Evolutionary conservation across 2,113 vertebrate species (phyloP), one percentile per base, ranked within the genome.

Genomic region (Phasianus colchicus): DNA sequence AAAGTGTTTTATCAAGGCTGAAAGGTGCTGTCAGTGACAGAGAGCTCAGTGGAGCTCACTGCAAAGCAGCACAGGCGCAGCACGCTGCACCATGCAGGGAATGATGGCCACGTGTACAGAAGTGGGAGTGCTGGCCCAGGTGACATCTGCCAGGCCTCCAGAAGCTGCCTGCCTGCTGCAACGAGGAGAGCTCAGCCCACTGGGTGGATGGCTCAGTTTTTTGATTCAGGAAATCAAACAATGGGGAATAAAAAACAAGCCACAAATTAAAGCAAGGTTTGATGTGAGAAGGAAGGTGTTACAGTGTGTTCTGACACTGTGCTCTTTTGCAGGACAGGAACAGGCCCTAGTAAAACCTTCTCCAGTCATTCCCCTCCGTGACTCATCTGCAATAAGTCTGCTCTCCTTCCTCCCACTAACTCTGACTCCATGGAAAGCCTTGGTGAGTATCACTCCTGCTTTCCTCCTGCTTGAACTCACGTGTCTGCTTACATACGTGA

Each of bases 71-170:
- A 1, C 8, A 32, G 74, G 12, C 15, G 29, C 52, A 24, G 36
- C 40, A 70, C 1, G 4, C 47, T 52, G 57, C 1, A 9, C 30
- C 1, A 3, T 48, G 13, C 52, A 52, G 32, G 19, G 52, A 15
- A 70, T 0, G 2, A 11, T 3, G 29, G 16, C 27, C 3, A 0
- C 18, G 6, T 13, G 36, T 2, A 9, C 36, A 63, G 58, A 83
- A 69, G 48, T 14, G 24, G 5, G 27, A 48, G 8, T 9, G 27
- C 64, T 92, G 54, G 36, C 55, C 58, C 21, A 22, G 74, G 77
- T 47, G 7, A 58, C 5, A 24, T 15, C 13, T 58, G 32, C 73
- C 77, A 69, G 42, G 32, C 10, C 38, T 65, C 54, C 63, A 21
- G 15, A 17, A 74, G 29, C 75, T 47, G 21, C 29, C 43, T 67